Evolutionary conservation across 2,888 invertebrate species (phyloP), one percentile per base, ranked within the genome.

Genomic region (Phlogophora meticulosa): DNA sequence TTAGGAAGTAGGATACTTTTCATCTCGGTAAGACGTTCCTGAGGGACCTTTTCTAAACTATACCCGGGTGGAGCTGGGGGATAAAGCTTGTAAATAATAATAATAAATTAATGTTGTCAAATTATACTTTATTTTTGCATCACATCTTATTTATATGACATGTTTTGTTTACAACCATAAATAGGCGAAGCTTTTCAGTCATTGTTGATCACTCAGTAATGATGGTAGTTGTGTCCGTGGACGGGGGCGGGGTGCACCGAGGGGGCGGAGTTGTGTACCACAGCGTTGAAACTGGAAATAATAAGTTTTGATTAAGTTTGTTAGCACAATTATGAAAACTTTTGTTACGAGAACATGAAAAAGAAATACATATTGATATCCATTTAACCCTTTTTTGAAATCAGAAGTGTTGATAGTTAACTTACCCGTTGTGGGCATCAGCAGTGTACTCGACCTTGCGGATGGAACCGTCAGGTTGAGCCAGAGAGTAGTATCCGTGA

Each of bases 401-500:
- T 7, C 11, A 17, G 17, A 5, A 17, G 22, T 7, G 11, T n/a
- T 4, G 1, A 7, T 38, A n/a, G 9, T 40, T 7, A 51, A 57
- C 78, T 76, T 78, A 84, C 85, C 93, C 84, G 15, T 72, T 64
- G 78, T 84, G 85, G 42, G 58, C 85, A 63, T 96, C 96, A 66
- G 92, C 90, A 75, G 88, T 86, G 86, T 91, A 96, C 77, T 95
- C 95, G 36, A 96, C 96, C 63, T 94, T 96, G 83, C 96, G 93
- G 49, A 94, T 86, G 80, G 96, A 85, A 64, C 92, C 96, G 13
- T 95, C 96, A 53, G 96, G 95, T 83, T 96, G 96, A 76, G 94
- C 93, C 58, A 96, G 91, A 45, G 95, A 94, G 89, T 96, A 97
- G 85, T 80, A 72, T 60, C 97, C 97, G 85, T 96, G 95, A 56